Base-by-base conservation (phyloP, 2,113 vertebrate species). In the Brachyhypopomus occidentalis region DNA sequence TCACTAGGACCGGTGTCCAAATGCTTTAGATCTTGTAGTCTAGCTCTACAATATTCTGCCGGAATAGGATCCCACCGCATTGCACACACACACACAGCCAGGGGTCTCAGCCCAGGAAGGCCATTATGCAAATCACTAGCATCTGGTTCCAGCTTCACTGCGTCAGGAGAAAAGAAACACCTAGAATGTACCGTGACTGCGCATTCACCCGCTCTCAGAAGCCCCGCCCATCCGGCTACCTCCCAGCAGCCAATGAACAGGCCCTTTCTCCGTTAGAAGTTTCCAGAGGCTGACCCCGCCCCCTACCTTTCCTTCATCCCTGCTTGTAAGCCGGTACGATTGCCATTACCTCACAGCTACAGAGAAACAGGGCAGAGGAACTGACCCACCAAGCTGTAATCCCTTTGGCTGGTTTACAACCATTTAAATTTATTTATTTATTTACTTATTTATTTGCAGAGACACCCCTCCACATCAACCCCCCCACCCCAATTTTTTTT, bases 301-400 rank as follows among this genome's bases (percentile, higher is more conserved):
- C 12, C 45, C 83, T 67, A 58, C n/a, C 85, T 82, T 85, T 73
- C 17, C 20, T 17, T 3, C 52, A 56, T 72, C 45, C 55, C 5
- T 30, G 55, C 72, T 67, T 69, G 34, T 71, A 85, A 84, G 81
- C 75, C 72, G 64, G 81, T 55, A 25, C 25, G 73, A 23, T 48
- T 63, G 77, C 76, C 77, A 74, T 82, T 81, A 72, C 84, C 85
- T 82, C 27, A 75, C 34, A 79, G 80, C 81, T 83, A 79, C 67
- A 36, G 78, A 63, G 80, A 70, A 41, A 52, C 82, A 64, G 87
- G 88, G 81, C 85, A 86, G 86, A 89, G 87, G 87, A 86, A 84
- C 84, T 85, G 86, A 90, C 89, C 88, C 84, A 74, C 22, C 86
- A 76, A 80, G 83, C 62, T 89, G 85, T 86, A 89, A 90, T 92